phyloP scores from a whole-genome alignment of 2,797 vertebrate species.

The Dendrocincla tyrannina region DNA sequence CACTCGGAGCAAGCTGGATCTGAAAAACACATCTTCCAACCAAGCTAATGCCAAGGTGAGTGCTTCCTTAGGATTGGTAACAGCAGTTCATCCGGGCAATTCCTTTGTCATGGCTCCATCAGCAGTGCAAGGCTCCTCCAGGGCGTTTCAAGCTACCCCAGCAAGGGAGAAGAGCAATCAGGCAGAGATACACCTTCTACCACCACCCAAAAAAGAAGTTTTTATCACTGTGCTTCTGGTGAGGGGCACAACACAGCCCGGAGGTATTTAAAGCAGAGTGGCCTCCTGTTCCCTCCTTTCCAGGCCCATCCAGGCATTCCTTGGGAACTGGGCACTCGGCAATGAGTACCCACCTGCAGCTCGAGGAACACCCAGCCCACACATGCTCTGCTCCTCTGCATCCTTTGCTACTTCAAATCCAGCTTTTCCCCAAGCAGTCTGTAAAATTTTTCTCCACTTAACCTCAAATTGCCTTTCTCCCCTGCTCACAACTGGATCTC shows the following conservation, averaged over 20 bases:
- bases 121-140: not conserved
- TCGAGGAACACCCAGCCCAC: not conserved
- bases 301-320: not conserved
- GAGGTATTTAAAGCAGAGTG: not conserved
- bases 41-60: not conserved
- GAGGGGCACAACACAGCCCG: not conserved
- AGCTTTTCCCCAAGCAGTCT: not conserved
- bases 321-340: too few relatives aligned
- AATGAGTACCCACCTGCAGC: not conserved
- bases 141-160: not conserved
- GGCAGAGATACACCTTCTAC: not conserved
- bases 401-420: not conserved
- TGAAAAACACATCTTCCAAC: not conserved
- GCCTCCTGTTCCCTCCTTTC: not conserved
- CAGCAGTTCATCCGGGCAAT: not conserved
- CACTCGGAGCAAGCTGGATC: not conserved
- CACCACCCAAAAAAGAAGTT: not conserved
- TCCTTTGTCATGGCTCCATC: not conserved
- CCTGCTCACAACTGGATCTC: not conserved
- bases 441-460: not conserved
- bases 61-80: not conserved
- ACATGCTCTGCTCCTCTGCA: not conserved
- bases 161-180: not conserved
- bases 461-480: slow-evolving; percentile 28
- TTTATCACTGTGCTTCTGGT: not conserved